Conservation (phyloP, 2,888 invertebrate species). For the Macrophya annulata region DNA sequence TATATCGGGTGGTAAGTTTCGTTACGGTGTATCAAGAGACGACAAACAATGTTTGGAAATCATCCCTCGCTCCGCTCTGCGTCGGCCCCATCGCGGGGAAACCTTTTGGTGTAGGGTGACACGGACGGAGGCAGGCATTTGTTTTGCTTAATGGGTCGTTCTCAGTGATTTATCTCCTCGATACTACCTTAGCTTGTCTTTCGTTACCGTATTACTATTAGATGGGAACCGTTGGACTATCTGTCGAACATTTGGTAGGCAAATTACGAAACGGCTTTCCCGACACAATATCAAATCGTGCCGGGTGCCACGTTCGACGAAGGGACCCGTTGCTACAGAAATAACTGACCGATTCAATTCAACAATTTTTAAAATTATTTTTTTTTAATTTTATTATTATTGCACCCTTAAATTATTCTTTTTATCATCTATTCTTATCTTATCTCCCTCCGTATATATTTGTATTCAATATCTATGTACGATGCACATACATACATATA, state of each 20-base stretch:
- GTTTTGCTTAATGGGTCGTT: slow-evolving; percentile 53
- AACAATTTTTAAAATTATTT: not conserved
- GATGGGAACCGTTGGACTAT: not conserved
- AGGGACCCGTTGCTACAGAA: not conserved
- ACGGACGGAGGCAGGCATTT: slow-evolving; percentile 48
- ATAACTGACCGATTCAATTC: slow-evolving; percentile 23
- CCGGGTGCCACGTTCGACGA: slow-evolving; percentile 25
- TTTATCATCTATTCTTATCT: slow-evolving; percentile 14
- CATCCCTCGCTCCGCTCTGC: slow-evolving; percentile 12
- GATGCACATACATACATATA: not conserved
- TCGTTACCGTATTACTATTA: slow-evolving; percentile 11
- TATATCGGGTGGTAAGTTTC: slow-evolving; percentile 43
- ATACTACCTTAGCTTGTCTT: slow-evolving; percentile 19
- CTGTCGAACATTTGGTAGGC: slow-evolving; percentile 23
- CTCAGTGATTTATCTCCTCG: slow-evolving; percentile 51
- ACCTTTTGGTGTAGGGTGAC: slow-evolving; percentile 54
- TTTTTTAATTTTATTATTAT: not conserved
- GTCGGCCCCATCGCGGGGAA: slow-evolving; percentile 23
- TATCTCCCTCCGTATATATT: not conserved
- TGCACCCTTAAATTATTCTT: not conserved
- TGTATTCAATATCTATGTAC: not conserved
- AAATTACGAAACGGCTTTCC: slow-evolving; percentile 16
- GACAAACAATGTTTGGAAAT: slow-evolving; percentile 16
- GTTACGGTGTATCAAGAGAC: slow-evolving; percentile 9
- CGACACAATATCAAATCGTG: slow-evolving; percentile 39